These are phyloP conservation scores for Tympanuchus pallidicinctus DNA, from an alignment of 2,113 vertebrate genomes.

Conservation along the genomic window DNA sequence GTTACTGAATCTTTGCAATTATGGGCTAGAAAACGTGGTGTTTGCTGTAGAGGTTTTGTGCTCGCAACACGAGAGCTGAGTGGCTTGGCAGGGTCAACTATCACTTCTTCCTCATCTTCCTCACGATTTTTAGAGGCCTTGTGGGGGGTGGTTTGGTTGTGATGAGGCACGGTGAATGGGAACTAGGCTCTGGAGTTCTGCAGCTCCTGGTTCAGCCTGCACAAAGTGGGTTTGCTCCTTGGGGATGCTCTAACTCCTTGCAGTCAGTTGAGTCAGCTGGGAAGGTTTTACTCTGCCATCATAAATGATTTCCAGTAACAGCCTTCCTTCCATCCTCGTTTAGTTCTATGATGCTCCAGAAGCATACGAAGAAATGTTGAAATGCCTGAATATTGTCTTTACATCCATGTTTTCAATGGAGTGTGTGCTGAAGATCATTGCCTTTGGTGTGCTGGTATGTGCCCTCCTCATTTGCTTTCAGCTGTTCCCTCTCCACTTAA, in stretches of 20 bases:
- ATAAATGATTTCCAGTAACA: not conserved
- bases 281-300: not conserved
- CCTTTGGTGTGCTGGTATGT: conserved; percentile 93
- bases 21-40: rapidly evolving
- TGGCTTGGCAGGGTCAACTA: not conserved
- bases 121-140: not conserved
- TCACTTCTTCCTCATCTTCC: not conserved
- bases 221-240: not conserved
- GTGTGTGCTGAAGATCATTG: conserved; percentile 94
- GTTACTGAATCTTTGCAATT: not conserved
- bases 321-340: not conserved
- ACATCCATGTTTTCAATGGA: conserved; percentile 96
- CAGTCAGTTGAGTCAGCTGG: not conserved
- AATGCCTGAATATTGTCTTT: conserved; percentile 95
- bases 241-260: not conserved
- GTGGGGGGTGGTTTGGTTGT: not conserved
- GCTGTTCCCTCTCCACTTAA: not conserved
- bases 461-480: not conserved
- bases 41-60: not conserved
- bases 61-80: not conserved
- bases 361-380: conserved; percentile 93
- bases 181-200: not conserved
- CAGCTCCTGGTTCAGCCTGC: not conserved
- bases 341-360: conserved; percentile 92
- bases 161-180: not conserved